Base-by-base conservation (phyloP, 2,888 invertebrate species). In the Caenorhabditis zanzibari region DNA sequence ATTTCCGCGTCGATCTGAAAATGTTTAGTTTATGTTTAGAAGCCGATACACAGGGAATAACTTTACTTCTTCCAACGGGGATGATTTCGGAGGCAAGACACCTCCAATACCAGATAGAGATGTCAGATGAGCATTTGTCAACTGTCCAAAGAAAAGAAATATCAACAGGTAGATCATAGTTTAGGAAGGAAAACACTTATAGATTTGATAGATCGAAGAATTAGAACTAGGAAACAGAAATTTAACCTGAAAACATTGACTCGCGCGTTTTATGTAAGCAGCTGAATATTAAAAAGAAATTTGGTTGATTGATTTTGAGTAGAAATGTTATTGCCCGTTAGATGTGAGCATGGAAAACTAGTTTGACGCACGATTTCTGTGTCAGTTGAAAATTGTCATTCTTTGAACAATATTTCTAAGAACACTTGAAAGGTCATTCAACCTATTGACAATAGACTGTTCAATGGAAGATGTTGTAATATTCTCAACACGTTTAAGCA, bases 1-100 rank as follows among this genome's bases (percentile, higher is more conserved):
- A 82, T 82, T 26, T 82, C 76, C 2, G 77, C 61, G n/a, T 77
- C 61, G 22, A 77, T 52, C 76, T 76, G 61, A 28, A 76, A 44
- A 26, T 49, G n/a, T n/a, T n/a, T n/a, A 1, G 19, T 22, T 44
- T 16, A 22, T 38, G 9, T n/a, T 52, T 35, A 24, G 16, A 22
- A 35, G 0, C 22, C 19, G 14, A 35, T 38, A 38, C 10, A 2
- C 12, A 2, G 5, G 38, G 32, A 32, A 32, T 32, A 32, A 6
- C 2, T 6, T 28, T 38, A 75, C 75, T 26, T 75, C 75, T 41
- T 66, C 75, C 7, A 75, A 32, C 5, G 47, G 35, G 10, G 47
- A 44, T 0, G 24, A 22, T 24, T 75, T 75, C 0, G 28, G 16
- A n/a, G 71, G 69, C n/a, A 19, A 19, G 19, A 38, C 38, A 0